Conservation (phyloP, 2,888 invertebrate genomes). For the Eulithis prunata region DNA sequence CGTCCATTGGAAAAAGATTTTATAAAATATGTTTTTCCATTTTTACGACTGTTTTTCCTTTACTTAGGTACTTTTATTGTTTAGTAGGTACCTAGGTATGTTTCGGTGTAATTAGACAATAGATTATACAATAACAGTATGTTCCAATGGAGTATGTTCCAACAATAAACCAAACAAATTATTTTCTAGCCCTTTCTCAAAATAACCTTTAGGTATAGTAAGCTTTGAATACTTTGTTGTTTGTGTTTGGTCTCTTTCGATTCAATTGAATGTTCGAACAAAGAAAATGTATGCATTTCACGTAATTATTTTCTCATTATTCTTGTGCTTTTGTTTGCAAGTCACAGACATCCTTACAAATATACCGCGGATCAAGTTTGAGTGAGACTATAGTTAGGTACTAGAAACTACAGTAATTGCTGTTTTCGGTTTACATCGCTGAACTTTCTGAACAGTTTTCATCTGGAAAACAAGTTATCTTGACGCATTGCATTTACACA, state of each 20-base stretch:
- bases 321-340: constrained; percentile 8
- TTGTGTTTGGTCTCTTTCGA: too few species aligned
- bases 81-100: too few species aligned
- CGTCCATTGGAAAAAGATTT: constrained; percentile 17
- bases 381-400: constrained; percentile 30
- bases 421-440: constrained; percentile 22
- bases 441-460: constrained; percentile 24
- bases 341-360: constrained; percentile 23
- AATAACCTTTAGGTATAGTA: too few species aligned
- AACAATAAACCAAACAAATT: too few species aligned
- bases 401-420: constrained; percentile 33
- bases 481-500: background rate
- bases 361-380: constrained; percentile 30
- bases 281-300: background rate
- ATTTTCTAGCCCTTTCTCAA: too few species aligned
- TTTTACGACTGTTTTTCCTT: background rate
- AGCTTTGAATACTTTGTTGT: too few species aligned
- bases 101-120: too few species aligned
- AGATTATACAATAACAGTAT: too few species aligned
- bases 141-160: too few species aligned
- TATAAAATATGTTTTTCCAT: background rate
- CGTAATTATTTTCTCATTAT: constrained; percentile 6
- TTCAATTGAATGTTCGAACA: too few species aligned
- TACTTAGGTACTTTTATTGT: too few species aligned
- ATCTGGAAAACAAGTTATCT: constrained; percentile 13